Evolutionary conservation across 2,113 vertebrate genomes (phyloP).

Genomic region (Gymnorhina tibicen): DNA sequence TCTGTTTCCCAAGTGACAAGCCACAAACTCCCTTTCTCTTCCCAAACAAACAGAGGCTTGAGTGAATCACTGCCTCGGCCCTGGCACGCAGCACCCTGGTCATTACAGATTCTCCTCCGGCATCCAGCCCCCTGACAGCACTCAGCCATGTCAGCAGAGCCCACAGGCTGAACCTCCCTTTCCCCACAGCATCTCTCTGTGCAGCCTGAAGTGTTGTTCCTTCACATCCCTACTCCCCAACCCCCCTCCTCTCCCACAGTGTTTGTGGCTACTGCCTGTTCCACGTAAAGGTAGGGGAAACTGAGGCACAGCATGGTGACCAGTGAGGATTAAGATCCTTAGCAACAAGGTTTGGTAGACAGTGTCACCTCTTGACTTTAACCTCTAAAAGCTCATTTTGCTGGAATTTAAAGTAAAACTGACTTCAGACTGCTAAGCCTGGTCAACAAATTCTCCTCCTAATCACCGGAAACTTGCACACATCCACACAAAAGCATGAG

Average conservation of each 20-base stretch:
- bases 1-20: slow-evolving; percentile 66
- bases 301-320: not conserved
- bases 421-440: not conserved
- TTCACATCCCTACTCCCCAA: not conserved
- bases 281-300: not conserved
- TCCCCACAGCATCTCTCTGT: not conserved
- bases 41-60: slow-evolving; percentile 73
- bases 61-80: slow-evolving; percentile 38
- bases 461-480: not conserved
- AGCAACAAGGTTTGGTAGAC: not conserved
- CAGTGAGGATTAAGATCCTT: not conserved
- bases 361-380: not conserved
- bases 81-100: not conserved
- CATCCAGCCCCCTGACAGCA: not conserved
- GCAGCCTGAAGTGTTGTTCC: not conserved
- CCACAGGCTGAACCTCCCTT: not conserved
- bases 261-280: not conserved
- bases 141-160: not conserved
- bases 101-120: not conserved
- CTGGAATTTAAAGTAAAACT: not conserved
- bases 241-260: not conserved
- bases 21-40: slow-evolving; percentile 76
- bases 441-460: not conserved
- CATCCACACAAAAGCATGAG: not conserved
- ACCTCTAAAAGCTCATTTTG: not conserved